phyloP scores from a whole-genome alignment of 1,140 invertebrate species.

The Drepana arcuata region DNA sequence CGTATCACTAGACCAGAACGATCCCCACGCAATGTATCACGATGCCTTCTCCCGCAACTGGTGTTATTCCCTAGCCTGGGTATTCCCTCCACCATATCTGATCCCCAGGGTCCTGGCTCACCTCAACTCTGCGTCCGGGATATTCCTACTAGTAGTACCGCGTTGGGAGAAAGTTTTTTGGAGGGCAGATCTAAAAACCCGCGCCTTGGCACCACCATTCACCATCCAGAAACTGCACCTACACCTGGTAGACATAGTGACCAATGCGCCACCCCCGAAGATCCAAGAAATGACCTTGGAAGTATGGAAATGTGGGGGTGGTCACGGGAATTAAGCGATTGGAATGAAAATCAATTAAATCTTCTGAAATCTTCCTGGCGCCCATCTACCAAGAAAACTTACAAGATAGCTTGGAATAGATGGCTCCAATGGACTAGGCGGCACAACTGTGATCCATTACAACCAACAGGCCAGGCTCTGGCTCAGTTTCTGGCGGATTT shows the following conservation, averaged over 20 bases:
- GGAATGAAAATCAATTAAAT: background rate
- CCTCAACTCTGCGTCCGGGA: slow-evolving; percentile 10
- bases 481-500: slow-evolving; percentile 3
- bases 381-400: slow-evolving; percentile 22
- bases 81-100: slow-evolving; percentile 35
- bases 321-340: slow-evolving; percentile 2
- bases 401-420: slow-evolving; percentile 7
- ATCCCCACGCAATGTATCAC: slow-evolving; percentile 5
- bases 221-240: slow-evolving; percentile 10
- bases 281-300: background rate
- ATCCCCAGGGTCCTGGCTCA: slow-evolving; percentile 19
- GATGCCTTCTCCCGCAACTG: slow-evolving; percentile 33
- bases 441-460: slow-evolving; percentile 3
- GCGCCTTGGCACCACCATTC: slow-evolving; percentile 14
- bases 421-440: slow-evolving; percentile 13
- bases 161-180: slow-evolving; percentile 26
- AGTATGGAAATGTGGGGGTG: slow-evolving; percentile 9
- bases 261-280: background rate
- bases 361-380: slow-evolving; percentile 11
- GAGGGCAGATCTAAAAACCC: slow-evolving; percentile 14
- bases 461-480: background rate
- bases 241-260: slow-evolving; percentile 15
- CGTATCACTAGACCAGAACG: slow-evolving; percentile 2
- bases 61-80: slow-evolving; percentile 34
- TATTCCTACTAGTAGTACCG: slow-evolving; percentile 18